phyloP scores from a whole-genome alignment of 2,888 invertebrate species.

The Plebejus melissa region DNA sequence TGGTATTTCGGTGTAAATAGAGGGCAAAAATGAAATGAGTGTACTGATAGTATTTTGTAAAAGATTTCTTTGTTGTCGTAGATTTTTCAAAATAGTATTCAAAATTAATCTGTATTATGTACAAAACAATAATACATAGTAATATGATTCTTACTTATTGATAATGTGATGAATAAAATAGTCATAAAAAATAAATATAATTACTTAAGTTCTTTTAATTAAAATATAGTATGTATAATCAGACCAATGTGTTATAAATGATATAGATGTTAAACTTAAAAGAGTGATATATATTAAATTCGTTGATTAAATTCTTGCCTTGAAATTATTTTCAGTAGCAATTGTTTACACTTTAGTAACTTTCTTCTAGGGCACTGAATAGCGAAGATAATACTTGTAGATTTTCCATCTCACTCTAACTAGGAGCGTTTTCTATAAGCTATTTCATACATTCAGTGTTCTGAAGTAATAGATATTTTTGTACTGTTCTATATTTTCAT shows the following conservation, averaged over 20 bases:
- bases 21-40: conserved; percentile 7
- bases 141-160: conserved; percentile 6
- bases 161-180: conserved; percentile 23
- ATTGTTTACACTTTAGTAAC: conserved; percentile 21
- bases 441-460: background rate
- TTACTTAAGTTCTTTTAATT: background rate
- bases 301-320: conserved; percentile 29
- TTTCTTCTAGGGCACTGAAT: background rate
- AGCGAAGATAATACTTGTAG: background rate
- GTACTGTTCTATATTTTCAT: conserved; percentile 25
- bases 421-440: background rate
- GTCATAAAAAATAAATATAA: conserved; percentile 13
- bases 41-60: conserved; percentile 3
- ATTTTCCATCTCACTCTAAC: conserved; percentile 4
- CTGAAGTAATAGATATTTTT: conserved; percentile 25
- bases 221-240: background rate
- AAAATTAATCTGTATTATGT: conserved; percentile 15
- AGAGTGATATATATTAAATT: conserved; percentile 25
- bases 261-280: conserved; percentile 14
- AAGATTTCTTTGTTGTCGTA: background rate
- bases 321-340: conserved; percentile 23
- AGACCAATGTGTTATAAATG: conserved; percentile 23
- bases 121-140: conserved; percentile 22
- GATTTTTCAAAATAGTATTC: background rate
- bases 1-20: conserved; percentile 18